Base-by-base conservation (phyloP, 2,888 invertebrate genomes). In the Kuschelorhynchus macadamiae region DNA sequence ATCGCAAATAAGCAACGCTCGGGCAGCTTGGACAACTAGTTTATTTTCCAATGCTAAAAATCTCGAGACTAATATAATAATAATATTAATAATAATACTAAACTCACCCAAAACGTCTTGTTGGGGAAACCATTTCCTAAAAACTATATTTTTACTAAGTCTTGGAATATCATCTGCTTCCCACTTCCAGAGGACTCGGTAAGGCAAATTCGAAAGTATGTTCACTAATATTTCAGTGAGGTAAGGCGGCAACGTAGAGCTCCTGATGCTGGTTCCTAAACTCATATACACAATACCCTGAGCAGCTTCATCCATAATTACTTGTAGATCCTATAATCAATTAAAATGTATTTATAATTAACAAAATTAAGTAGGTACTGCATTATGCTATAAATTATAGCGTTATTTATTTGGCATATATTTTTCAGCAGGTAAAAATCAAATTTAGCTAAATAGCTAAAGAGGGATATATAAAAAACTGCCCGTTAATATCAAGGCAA, bases 121-220 rank as follows among this genome's bases (percentile, higher is more conserved):
- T 72, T 86, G 86, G 0, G 85, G 85, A 17, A 85, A 74, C 86
- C 85, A 86, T 70, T 83, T 83, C 12, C 72, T 74, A 8, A 81
- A 77, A 60, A 81, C 78, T 0, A 86, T 79, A 72, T 83, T 83
- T 32, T 76, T 69, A 8, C 82, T 80, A 72, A 81, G 73, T 18
- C 76, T 76, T 9, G 80, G 78, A 18, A 83, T 63, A 25, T 75
- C 50, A 25, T 80, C 79, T 0, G 77, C 74, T 71, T 85, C 85
- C 79, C 81, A 85, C 75, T 85, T 85, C 83, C 84, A 85, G 2
- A 85, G 70, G 25, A 85, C 77, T 66, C 76, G 80, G 50, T 83
- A 83, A 1, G 83, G 82, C 42, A 85, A 59, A 53, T 81, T 78
- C 1, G 81, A 69, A 32, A 85, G 81, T 1, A 81, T 79, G 21